Percentiles rank a stretch among this genome's conserved stretches.
Conservation (phyloP, 2,113 vertebrate species). For the Solea senegalensis region DNA sequence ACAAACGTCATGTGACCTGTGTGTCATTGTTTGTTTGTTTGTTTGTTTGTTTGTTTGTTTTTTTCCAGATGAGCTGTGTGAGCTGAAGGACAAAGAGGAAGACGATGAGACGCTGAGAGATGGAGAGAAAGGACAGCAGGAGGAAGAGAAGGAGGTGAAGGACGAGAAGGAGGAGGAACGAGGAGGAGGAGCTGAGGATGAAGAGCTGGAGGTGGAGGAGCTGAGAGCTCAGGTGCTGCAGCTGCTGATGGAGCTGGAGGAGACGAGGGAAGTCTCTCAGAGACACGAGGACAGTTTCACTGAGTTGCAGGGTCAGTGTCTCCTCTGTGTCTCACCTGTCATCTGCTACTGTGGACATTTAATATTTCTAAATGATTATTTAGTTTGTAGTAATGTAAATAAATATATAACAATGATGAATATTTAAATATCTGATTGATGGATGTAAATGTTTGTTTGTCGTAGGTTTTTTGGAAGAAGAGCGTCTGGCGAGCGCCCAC, state of each 20-base stretch:
- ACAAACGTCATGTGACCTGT: background rate
- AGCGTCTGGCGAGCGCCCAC: constrained; percentile 86
- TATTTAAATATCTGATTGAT: no score
- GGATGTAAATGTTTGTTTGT: background rate
- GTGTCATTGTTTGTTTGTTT: background rate
- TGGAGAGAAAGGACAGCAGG: constrained; percentile 32
- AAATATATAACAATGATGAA: background rate
- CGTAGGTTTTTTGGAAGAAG: constrained; percentile 88
- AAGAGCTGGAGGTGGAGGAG: constrained; percentile 73
- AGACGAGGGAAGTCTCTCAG: constrained; percentile 80
- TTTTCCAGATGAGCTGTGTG: constrained; percentile 59
- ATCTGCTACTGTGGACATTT: no score
- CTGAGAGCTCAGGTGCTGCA: constrained; percentile 82
- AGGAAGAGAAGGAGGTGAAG: constrained; percentile 42
- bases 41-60: background rate
- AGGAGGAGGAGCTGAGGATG: constrained; percentile 43
- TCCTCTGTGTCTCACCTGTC: no score
- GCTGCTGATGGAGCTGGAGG: constrained; percentile 86
- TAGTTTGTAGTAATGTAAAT: no score
- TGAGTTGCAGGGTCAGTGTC: constrained; percentile 69
- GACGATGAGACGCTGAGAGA: constrained; percentile 44
- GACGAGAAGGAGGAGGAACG: constrained; percentile 49
- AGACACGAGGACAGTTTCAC: constrained; percentile 82
- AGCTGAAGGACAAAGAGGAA: constrained; percentile 52
- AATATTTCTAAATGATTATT: no score